A percentile compares a stretch with the other conserved stretches of the same genome.
Conservation (phyloP, 1,140 invertebrate species). For the Heliconius hermathena region DNA sequence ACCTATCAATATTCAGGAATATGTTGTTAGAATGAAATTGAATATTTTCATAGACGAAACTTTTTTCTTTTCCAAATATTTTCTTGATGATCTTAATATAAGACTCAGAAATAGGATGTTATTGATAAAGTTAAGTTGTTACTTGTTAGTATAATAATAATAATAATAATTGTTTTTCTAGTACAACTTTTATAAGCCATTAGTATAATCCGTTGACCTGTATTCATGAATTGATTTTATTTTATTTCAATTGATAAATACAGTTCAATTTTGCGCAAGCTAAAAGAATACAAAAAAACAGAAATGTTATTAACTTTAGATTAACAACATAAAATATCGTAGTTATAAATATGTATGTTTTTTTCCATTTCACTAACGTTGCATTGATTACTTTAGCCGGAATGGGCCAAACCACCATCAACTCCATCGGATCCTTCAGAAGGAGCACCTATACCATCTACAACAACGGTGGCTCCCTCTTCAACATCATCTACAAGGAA, state of each 20-base stretch:
- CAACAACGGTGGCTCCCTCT: slow-evolving; percentile 50
- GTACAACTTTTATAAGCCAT: slow-evolving; percentile 16
- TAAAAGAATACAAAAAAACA: neutral
- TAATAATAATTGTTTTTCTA: slow-evolving; percentile 29
- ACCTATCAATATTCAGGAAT: neutral
- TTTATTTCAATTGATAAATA: no score
- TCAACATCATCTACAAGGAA: slow-evolving; percentile 48
- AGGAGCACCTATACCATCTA: slow-evolving; percentile 66
- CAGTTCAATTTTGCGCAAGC: no score
- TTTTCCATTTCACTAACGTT: neutral
- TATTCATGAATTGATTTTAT: neutral
- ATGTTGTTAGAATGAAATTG: neutral
- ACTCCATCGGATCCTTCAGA: slow-evolving; percentile 78
- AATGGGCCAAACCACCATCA: slow-evolving; percentile 87
- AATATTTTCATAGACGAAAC: neutral
- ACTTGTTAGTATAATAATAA: slow-evolving; percentile 14
- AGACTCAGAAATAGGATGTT: slow-evolving; percentile 14
- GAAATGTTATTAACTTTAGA: no score
- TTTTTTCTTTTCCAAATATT: neutral
- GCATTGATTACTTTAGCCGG: slow-evolving; percentile 81
- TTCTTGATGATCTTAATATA: slow-evolving; percentile 17
- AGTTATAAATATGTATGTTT: no score
- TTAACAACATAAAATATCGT: no score
- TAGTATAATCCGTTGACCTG: slow-evolving; percentile 18
- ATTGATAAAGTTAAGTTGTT: slow-evolving; percentile 32